Percentiles rank a stretch among this genome's conserved stretches.
Conservation (phyloP, 35 echinoderm and acorn worm genomes). For the Heliocidaris erythrogramma region DNA sequence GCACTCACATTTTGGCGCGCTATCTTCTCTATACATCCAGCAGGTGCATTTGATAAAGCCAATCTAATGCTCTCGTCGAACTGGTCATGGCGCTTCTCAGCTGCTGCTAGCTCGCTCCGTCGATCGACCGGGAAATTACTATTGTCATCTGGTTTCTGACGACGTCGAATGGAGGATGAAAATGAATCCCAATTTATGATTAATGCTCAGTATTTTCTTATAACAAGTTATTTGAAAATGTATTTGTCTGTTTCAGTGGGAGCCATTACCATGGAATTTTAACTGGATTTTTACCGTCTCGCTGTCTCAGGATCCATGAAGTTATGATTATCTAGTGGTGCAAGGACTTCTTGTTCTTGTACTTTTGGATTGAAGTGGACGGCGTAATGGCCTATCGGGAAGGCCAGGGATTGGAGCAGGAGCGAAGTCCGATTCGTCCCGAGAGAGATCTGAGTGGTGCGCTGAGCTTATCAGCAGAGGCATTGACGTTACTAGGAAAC, state of each 20-base stretch:
- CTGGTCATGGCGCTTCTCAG: neutral
- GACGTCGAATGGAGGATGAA: neutral
- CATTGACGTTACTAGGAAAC: slow-evolving; percentile 76
- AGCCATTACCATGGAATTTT: neutral
- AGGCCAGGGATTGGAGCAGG: slow-evolving; percentile 72
- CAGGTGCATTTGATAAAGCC: neutral
- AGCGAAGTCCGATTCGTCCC: slow-evolving; percentile 64
- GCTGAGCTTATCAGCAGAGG: slow-evolving; percentile 73
- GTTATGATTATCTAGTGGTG: neutral
- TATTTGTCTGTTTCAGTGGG: too few relatives aligned
- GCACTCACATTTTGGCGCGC: neutral
- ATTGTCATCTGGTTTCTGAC: neutral
- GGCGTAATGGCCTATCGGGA: slow-evolving; percentile 77
- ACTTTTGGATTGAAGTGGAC: neutral
- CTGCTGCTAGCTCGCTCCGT: neutral
- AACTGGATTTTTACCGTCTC: neutral
- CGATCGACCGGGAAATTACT: neutral
- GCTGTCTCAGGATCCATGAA: neutral
- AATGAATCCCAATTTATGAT: neutral
- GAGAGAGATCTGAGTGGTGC: slow-evolving; percentile 79
- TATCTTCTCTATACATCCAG: neutral
- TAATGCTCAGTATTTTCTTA: neutral
- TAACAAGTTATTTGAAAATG: neutral
- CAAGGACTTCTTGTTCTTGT: neutral
- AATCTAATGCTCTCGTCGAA: neutral